These are phyloP conservation scores for Malthinus seriepunctatus DNA, from an alignment of 2,888 invertebrate species.

Conservation along the genomic window DNA sequence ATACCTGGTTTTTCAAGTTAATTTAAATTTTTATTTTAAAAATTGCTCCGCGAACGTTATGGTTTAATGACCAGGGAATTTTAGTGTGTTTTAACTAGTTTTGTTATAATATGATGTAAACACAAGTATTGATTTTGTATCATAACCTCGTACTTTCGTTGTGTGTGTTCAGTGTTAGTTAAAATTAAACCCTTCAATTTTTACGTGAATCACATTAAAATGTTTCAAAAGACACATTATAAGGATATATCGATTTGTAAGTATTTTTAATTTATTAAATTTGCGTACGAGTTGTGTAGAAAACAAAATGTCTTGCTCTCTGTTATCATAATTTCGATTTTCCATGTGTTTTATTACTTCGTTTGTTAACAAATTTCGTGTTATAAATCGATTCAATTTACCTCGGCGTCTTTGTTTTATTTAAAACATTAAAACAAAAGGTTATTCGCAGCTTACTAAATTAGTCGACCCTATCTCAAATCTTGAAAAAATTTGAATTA, in stretches of 20 bases:
- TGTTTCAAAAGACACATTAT: neutral
- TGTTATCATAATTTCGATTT: no score
- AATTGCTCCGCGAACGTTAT: slow-evolving; percentile 1
- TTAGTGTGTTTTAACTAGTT: neutral
- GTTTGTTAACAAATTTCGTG: no score
- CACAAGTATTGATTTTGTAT: slow-evolving; percentile 36
- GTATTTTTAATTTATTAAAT: neutral
- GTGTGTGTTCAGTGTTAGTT: slow-evolving; percentile 1
- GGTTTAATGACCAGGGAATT: slow-evolving; percentile 6
- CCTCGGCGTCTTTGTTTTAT: no score
- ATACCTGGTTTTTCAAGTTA: slow-evolving; percentile 6
- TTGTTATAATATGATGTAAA: slow-evolving; percentile 12
- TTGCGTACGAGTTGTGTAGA: neutral
- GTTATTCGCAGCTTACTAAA: no score
- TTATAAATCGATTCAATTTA: no score
- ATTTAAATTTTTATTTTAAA: slow-evolving; percentile 1
- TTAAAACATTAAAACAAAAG: no score
- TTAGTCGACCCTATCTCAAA: no score
- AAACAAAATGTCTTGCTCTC: no score
- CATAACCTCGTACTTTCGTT: slow-evolving; percentile 31
- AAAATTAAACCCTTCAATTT: neutral
- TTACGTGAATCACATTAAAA: neutral
- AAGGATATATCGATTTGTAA: neutral
- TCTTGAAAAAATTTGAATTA: no score
- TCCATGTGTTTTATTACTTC: no score